Evolutionary conservation across 2,113 vertebrate species (phyloP).

Genomic region (Hystrix cristata): DNA sequence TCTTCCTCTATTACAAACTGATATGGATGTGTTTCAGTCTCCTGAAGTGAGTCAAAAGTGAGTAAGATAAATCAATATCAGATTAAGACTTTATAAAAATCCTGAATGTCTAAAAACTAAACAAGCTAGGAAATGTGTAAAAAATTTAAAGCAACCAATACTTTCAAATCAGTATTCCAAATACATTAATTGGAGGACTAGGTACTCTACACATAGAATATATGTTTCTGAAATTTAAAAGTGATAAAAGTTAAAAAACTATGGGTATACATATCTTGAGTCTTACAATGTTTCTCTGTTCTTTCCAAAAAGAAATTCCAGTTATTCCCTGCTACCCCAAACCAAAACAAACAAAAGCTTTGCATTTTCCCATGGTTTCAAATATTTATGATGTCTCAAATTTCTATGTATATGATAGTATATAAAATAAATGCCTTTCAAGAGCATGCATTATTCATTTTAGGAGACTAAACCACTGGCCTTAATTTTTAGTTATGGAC

Average conservation of each 20-base stretch:
- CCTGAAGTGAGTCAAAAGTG: slow-evolving; percentile 36
- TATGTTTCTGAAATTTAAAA: slow-evolving; percentile 48
- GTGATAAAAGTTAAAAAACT: slow-evolving; percentile 17
- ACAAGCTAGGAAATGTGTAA: not conserved
- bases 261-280: not conserved
- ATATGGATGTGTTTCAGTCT: not conserved
- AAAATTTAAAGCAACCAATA: not conserved
- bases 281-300: slow-evolving; percentile 2
- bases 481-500: slow-evolving; percentile 50
- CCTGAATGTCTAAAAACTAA: slow-evolving; percentile 1
- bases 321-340: not conserved
- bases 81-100: not conserved
- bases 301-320: slow-evolving; percentile 42
- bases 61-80: slow-evolving; percentile 44
- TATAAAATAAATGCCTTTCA: not conserved
- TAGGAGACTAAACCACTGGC: not conserved
- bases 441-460: slow-evolving; percentile 30
- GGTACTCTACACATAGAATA: not conserved
- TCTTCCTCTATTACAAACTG: not conserved
- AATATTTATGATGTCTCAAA: slow-evolving; percentile 59
- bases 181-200: not conserved
- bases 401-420: slow-evolving; percentile 1
- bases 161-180: slow-evolving; percentile 26
- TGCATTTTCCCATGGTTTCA: slow-evolving; percentile 39
- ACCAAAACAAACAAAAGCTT: not conserved